Conservation (phyloP, 2,113 vertebrate species). For the Rattus norvegicus region GRCr8 NC_086020.1:145840001-145840500, state of each 20-base stretch:
- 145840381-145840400: neutral
- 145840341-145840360: neutral
- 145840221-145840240: neutral
- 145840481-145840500: neutral
- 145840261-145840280: constrained; percentile 43
- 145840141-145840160: constrained; percentile 29
- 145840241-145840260: neutral
- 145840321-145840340: neutral
- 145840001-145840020: neutral
- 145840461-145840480: neutral
- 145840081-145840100: neutral
- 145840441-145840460: neutral
- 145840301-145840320: neutral
- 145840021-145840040: neutral
- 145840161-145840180: neutral
- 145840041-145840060: neutral
- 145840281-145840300: constrained; percentile 40
- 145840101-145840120: neutral
- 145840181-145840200: constrained; percentile 35
- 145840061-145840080: neutral
- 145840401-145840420: neutral
- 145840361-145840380: constrained; percentile 31
- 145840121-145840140: neutral
- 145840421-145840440: neutral
- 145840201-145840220: neutral